These are phyloP conservation scores for Rhingia rostrata DNA, from an alignment of 2,888 invertebrate genomes.

Conservation along the genomic window DNA sequence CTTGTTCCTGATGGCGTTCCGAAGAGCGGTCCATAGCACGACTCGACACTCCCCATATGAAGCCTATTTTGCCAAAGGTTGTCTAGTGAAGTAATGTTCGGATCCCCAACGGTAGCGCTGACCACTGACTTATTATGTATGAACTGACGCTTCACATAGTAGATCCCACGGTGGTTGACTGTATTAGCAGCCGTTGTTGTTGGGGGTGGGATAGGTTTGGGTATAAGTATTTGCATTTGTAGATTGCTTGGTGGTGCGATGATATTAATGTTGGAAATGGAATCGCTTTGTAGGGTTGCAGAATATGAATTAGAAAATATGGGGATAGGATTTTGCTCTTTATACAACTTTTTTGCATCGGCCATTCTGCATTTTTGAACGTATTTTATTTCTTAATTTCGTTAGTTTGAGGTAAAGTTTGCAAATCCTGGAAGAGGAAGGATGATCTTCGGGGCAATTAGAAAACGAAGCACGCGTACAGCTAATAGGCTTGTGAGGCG, in stretches of 20 bases:
- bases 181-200: no score
- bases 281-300: background rate
- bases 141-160: no score
- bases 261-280: background rate
- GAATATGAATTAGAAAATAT: conserved; percentile 25
- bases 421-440: background rate
- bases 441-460: conserved; percentile 12
- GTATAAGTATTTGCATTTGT: conserved; percentile 16
- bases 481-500: background rate
- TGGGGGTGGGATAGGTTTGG: conserved; percentile 4
- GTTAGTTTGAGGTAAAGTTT: background rate
- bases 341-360: conserved; percentile 26
- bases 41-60: no score
- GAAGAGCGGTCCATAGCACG: no score
- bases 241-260: no score
- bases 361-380: conserved; percentile 17
- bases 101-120: no score
- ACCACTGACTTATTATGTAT: no score
- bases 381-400: conserved; percentile 20
- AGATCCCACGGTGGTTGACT: no score
- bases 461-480: conserved; percentile 6
- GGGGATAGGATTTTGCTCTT: background rate
- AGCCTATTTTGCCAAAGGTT: no score
- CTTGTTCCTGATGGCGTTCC: no score
- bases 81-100: no score